Evolutionary conservation across 2,113 vertebrate species (phyloP).

Genomic region (Opisthocomus hoazin): DNA sequence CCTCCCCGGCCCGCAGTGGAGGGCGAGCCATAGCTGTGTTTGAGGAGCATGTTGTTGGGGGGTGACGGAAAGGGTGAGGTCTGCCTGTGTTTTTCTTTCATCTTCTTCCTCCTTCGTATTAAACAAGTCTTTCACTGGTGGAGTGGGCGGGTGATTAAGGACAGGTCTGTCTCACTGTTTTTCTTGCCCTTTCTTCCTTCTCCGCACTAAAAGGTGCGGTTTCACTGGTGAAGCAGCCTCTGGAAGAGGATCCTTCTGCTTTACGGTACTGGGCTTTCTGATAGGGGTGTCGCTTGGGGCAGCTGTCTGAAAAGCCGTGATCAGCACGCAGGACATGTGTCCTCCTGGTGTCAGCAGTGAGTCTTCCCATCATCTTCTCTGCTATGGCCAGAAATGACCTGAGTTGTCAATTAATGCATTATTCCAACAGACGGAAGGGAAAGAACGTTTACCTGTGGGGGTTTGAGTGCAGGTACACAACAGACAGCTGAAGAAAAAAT

Average conservation of each 20-base stretch:
- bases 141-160: background rate
- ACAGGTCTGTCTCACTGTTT: background rate
- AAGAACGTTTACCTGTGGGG: rapidly evolving
- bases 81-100: background rate
- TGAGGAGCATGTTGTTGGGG: background rate
- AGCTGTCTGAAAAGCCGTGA: background rate
- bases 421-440: background rate
- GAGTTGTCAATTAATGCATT: background rate
- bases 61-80: background rate
- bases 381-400: rapidly evolving
- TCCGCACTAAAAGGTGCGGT: rapidly evolving
- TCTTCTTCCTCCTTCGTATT: background rate
- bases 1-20: too few species aligned
- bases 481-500: background rate
- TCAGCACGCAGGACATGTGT: rapidly evolving
- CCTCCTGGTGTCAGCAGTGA: background rate
- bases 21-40: rapidly evolving
- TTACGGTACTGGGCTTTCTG: background rate
- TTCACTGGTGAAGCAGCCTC: background rate
- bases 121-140: background rate
- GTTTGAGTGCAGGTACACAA: background rate
- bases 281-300: background rate
- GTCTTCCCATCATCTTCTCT: background rate
- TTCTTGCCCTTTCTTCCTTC: background rate
- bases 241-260: background rate